Percentiles rank a stretch among this genome's conserved stretches.
Evolutionary conservation across 2,113 vertebrate species (phyloP).

Genomic region (Grallaria varia): DNA sequence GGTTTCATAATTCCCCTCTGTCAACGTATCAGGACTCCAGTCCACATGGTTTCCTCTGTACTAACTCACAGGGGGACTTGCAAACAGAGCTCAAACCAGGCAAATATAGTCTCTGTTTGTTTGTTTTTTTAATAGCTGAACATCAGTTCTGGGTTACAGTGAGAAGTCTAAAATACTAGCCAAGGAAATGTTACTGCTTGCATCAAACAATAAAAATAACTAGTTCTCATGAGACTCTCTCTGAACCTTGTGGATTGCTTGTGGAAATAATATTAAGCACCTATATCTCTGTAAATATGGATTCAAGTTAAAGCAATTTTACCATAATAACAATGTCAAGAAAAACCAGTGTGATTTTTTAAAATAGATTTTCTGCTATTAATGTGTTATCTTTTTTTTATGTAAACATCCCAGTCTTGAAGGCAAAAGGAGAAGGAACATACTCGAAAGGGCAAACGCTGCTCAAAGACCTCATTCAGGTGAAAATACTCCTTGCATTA

Average conservation of each 20-base stretch:
- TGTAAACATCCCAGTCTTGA: background rate
- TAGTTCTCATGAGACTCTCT: background rate
- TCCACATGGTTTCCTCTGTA: background rate
- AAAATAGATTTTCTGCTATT: background rate
- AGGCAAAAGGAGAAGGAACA: background rate
- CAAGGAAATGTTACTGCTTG: background rate
- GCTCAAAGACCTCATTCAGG: background rate
- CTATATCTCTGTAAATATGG: background rate
- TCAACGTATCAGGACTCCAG: background rate
- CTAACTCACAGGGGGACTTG: background rate
- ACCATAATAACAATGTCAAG: constrained; percentile 6
- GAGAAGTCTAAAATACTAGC: background rate
- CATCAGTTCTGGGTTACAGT: background rate
- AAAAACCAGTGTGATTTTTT: background rate
- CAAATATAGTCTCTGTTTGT: background rate
- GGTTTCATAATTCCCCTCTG: background rate
- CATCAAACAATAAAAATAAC: constrained; percentile 19
- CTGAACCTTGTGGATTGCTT: background rate
- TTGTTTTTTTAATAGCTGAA: background rate
- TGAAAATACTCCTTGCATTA: background rate
- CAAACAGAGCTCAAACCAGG: background rate
- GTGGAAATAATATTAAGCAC: constrained; percentile 10
- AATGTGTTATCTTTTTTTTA: background rate
- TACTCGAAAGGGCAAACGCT: background rate
- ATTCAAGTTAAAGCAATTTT: constrained; percentile 7